Evolutionary conservation across 2,888 invertebrate genomes (phyloP).

Genomic region (Caradrina kadenii): DNA sequence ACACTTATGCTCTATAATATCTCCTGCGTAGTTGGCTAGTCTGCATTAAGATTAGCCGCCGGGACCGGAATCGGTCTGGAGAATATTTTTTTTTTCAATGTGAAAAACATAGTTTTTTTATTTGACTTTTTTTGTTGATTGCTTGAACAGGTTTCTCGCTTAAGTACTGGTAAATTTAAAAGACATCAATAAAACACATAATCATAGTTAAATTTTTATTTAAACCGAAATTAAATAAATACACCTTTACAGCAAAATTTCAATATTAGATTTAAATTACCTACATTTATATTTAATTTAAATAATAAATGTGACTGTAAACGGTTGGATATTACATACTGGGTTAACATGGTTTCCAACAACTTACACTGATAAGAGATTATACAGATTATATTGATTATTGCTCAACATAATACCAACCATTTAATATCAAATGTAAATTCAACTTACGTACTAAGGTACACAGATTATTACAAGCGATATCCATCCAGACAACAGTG

Average conservation of each 20-base stretch:
- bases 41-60: no score
- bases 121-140: no score
- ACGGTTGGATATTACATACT: constrained; percentile 62
- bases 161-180: neutral
- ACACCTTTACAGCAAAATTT: constrained; percentile 86
- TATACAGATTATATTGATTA: constrained; percentile 41
- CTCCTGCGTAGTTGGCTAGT: no score
- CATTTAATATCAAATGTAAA: constrained; percentile 40
- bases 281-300: constrained; percentile 74
- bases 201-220: constrained; percentile 82
- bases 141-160: no score
- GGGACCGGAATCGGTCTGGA: no score
- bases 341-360: constrained; percentile 51
- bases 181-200: constrained; percentile 63
- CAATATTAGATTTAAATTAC: constrained; percentile 82
- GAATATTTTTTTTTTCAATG: no score
- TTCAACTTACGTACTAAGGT: constrained; percentile 47
- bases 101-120: no score
- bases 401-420: constrained; percentile 48
- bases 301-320: constrained; percentile 90
- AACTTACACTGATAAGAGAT: constrained; percentile 17
- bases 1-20: no score
- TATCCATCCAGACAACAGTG: constrained; percentile 68
- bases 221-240: constrained; percentile 87
- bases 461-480: constrained; percentile 65